Evolutionary conservation across 1,140 invertebrate genomes (phyloP), one percentile per base, ranked within the genome.

Genomic region (Ceratosolen fusciceps): DNA sequence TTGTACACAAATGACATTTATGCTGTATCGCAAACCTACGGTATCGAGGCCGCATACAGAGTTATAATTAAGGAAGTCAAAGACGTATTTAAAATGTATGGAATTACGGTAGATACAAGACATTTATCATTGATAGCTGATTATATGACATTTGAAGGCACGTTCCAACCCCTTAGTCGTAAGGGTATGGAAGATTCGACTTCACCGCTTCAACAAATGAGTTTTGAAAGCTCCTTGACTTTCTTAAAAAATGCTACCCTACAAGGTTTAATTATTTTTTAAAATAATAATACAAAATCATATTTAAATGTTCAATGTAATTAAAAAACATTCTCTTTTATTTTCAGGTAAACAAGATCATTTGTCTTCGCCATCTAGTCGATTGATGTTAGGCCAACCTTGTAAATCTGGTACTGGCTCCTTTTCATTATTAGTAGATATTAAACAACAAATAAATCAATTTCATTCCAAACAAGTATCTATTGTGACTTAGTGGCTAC

Each of bases 161-260:
- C 90, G 14, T 98, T 96, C 84, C 93, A 95, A 85, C 96, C 98
- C 0, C 94, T 99, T 87, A 99, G 96, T 89, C 92, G 98, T 39
- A 94, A 93, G 86, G 97, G 96, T 9, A 97, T 99, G 92, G 94
- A 95, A 83, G 93, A 93, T 31, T 96, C 94, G 54, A 92, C 96
- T 0, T 99, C 98, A 5, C 96, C 98, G 0, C 89, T 99, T 2
- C 98, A 99, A 87, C 98, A 99, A 91, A 99, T 99, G 96, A 98
- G 96, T 3, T 99, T 98, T 86, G 98, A 99, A 90, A 97, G 97
- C 1, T 96, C 97, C 1, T 90, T 97, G 31, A 93, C 92, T 83
- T 99, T 99, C 86, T 91, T 99, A 68, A 95, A 95, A 84, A 94
- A 93, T 77, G 95, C 98, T 0, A 93, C 95, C 16, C 87, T 97